These are phyloP conservation scores for Volucella inflata DNA, from an alignment of 2,888 invertebrate genomes.

Conservation along the genomic window DNA sequence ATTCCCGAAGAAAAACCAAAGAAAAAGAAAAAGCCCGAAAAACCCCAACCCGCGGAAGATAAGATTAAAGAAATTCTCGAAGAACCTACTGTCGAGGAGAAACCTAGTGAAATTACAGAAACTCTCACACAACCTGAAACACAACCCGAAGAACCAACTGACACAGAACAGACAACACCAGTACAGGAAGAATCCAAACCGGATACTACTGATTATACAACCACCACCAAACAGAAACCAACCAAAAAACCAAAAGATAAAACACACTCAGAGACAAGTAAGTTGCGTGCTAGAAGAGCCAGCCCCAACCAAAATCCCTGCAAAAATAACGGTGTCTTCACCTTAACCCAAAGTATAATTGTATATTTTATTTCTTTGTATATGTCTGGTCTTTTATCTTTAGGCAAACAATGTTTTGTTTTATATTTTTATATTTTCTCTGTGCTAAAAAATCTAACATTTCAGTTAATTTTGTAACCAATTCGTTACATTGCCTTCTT, in stretches of 20 bases:
- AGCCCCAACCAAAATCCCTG: slow-evolving; percentile 49
- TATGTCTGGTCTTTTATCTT: slow-evolving; percentile 47
- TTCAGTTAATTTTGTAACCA: slow-evolving; percentile 29
- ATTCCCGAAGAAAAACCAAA: slow-evolving; percentile 78
- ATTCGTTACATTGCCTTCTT: slow-evolving; percentile 24
- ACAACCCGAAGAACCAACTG: slow-evolving; percentile 80
- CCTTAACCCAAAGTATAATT: slow-evolving; percentile 37
- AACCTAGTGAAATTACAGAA: slow-evolving; percentile 77
- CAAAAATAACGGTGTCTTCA: slow-evolving; percentile 59
- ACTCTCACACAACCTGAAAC: slow-evolving; percentile 77
- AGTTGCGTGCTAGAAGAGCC: slow-evolving; percentile 78
- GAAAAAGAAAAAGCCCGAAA: slow-evolving; percentile 71
- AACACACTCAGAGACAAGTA: slow-evolving; percentile 83
- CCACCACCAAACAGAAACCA: slow-evolving; percentile 82
- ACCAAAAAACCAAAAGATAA: slow-evolving; percentile 83
- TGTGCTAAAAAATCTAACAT: slow-evolving; percentile 60
- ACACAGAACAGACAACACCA: slow-evolving; percentile 84
- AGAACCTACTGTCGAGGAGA: slow-evolving; percentile 76
- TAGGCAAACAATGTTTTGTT: slow-evolving; percentile 56
- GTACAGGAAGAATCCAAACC: slow-evolving; percentile 81
- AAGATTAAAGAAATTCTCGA: slow-evolving; percentile 72
- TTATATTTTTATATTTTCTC: slow-evolving; percentile 31
- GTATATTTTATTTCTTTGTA: not conserved
- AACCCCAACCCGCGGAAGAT: slow-evolving; percentile 76
- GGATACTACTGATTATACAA: slow-evolving; percentile 80